Evolutionary conservation across 2,113 vertebrate genomes (phyloP), one percentile per base, ranked within the genome.

Genomic region (Mesitornis unicolor): DNA sequence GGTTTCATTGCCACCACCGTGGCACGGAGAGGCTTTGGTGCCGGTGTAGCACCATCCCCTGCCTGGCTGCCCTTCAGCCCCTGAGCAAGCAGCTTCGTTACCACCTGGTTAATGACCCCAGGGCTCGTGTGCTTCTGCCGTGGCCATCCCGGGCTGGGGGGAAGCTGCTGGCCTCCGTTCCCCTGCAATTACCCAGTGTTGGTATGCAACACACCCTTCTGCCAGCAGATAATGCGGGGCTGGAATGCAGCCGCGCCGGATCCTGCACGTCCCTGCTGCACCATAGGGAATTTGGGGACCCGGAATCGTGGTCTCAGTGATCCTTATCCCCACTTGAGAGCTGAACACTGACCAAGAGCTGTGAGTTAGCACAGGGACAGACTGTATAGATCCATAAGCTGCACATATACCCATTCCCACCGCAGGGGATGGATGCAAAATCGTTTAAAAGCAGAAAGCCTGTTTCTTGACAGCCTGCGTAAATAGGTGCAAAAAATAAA

Each of bases 141-240:
- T 50, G 0, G 4, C 54, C n/a, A n/a, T 45, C 15, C 20, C 0
- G 1, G 51, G 48, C 26, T 21, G 33, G 22, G 8, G 50, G 47
- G 71, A 56, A 75, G 56, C 78, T 71, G 40, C 24, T 1, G 20
- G 50, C 40, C 47, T 40, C 74, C 5, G 6, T n/a, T 67, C 33
- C 53, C 67, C 36, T 47, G 59, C 50, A 35, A 9, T 82, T 74
- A 43, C 64, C 21, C 9, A 0, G 2, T n/a, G 60, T 51, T 80
- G 92, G 89, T 84, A 94, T 95, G 94, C 78, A 84, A 59, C 94
- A 94, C 76, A 0, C 89, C 94, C 86, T 85, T 16, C 50, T 65
- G 56, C 57, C 5, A 1, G 65, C 43, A 68, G 85, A 91, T 89
- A 69, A 43, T 29, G 2, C 0, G 0, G 65, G n/a, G 67, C 73